Evolutionary conservation across 2,888 invertebrate species (phyloP), one percentile per base, ranked within the genome.

Genomic region (Sthenelais limicola): DNA sequence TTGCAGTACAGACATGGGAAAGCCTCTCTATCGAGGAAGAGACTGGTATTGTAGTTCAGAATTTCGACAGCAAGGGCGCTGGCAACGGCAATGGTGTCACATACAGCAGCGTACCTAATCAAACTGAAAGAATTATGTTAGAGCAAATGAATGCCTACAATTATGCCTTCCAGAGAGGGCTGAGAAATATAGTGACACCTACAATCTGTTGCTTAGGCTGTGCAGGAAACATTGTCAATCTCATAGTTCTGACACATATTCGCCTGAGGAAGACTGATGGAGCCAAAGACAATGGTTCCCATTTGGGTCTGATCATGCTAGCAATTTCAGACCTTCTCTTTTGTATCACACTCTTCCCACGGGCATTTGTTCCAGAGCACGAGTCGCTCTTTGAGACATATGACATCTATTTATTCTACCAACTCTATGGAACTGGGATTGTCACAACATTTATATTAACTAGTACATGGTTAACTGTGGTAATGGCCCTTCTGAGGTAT

Each of bases 391-490:
- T 68, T 32, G 43, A 54, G 0, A 15, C 12, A 15, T 43, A 28
- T 12, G 51, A 68, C 38, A 21, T 69, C 15, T 69, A 51, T 30
- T 43, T 66, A 43, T 83, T 82, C 72, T 83, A 81, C 71, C 73
- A 81, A 32, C 80, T 80, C 76, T 72, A 84, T 15, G 81, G 82
- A 32, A 73, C 78, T 28, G 81, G 82, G 4, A 74, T 84, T 21
- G 85, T 85, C 35, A 85, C 84, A 7, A 78, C 83, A 70, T 86
- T 86, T 76, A 85, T 85, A 51, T 76, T 85, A 24, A 81, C 82
- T 48, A 83, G 83, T 73, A 85, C 86, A 1, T 84, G 83, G 83
- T 76, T 86, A 26, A 86, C 84, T n/a, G 85, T 85, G 1, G 81
- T 82, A 35, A 84, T 86, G 84, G 85, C 85, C 5, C 83, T 82